These are phyloP conservation scores for Cephus pulcher DNA, from an alignment of 2,888 invertebrate genomes.

Conservation along the genomic window DNA sequence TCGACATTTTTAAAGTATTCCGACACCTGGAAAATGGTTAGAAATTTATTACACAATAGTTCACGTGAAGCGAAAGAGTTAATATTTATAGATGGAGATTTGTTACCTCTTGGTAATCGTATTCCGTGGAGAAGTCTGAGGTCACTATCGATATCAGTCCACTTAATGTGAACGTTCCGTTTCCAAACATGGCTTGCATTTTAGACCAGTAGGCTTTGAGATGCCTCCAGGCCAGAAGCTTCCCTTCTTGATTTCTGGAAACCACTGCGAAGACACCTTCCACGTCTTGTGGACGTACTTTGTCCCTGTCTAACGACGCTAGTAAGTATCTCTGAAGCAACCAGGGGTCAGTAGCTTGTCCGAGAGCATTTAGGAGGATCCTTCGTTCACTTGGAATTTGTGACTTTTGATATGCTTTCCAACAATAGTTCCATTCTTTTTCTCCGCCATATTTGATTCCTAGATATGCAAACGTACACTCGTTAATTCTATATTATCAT, in stretches of 20 bases:
- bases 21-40: conserved; percentile 68
- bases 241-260: conserved; percentile 78
- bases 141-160: conserved; percentile 75
- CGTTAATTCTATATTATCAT: background rate
- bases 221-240: conserved; percentile 80
- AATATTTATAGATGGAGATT: background rate
- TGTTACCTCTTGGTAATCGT: conserved; percentile 79
- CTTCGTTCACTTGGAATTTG: conserved; percentile 78
- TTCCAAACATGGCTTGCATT: conserved; percentile 74
- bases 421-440: conserved; percentile 82
- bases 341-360: conserved; percentile 82
- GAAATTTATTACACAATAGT: conserved; percentile 62
- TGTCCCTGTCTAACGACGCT: conserved; percentile 77
- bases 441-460: conserved; percentile 80
- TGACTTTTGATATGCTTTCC: conserved; percentile 77
- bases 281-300: conserved; percentile 78
- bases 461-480: background rate
- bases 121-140: conserved; percentile 77
- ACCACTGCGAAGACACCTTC: conserved; percentile 79
- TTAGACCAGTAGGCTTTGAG: conserved; percentile 77
- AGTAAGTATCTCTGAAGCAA: conserved; percentile 83
- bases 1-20: conserved; percentile 71
- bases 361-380: conserved; percentile 77
- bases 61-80: conserved; percentile 58
- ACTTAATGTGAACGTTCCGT: conserved; percentile 74